phyloP scores from a whole-genome alignment of 2,113 vertebrate genomes.

The Caranx melampygus region DNA sequence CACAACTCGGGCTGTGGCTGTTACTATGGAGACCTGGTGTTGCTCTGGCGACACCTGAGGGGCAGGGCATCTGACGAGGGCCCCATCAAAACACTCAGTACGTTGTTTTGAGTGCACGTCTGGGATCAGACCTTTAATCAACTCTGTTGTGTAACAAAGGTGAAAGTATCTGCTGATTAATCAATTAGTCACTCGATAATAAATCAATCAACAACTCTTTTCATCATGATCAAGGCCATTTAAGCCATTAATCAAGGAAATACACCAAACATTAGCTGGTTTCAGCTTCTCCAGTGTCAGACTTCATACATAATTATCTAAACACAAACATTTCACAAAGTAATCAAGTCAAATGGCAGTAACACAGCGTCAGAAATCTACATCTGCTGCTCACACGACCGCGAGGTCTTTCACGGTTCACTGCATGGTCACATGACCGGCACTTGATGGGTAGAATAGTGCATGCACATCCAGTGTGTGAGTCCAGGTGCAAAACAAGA shows the following conservation, averaged over 20 bases:
- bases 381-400: neutral
- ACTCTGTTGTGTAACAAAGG: too few relatives aligned
- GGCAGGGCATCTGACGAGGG: constrained; percentile 1
- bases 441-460: neutral
- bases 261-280: neutral
- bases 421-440: constrained; percentile 29
- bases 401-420: neutral
- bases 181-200: neutral
- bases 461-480: too few relatives aligned
- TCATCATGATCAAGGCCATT: neutral
- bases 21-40: constrained; percentile 62
- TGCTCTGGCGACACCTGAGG: constrained; percentile 44
- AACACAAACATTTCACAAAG: too few relatives aligned
- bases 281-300: neutral
- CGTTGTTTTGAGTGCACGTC: neutral
- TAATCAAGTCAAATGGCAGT: too few relatives aligned
- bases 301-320: neutral
- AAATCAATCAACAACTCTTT: neutral
- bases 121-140: neutral
- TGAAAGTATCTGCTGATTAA: neutral
- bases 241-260: neutral
- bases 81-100: neutral
- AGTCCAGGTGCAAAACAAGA: too few relatives aligned
- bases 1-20: constrained; percentile 45
- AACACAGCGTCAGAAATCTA: neutral